Base-by-base conservation (phyloP, 2,888 invertebrate species). In the Nymphalis urticae region DNA sequence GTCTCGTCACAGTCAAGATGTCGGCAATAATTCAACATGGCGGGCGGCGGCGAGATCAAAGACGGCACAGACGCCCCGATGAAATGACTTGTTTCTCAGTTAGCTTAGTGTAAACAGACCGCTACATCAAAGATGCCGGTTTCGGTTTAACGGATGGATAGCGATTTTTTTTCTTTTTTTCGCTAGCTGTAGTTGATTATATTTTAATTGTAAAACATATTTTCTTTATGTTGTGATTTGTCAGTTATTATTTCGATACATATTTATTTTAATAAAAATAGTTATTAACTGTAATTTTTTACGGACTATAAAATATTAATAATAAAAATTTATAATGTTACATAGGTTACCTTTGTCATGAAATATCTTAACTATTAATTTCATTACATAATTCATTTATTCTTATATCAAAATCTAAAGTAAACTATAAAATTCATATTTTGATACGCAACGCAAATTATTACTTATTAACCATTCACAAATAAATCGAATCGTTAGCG, bases 41-140 rank as follows among this genome's bases (percentile, higher is more conserved):
- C 83, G 76, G 80, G 83, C 82, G 86, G 75, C 88, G 90, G 89
- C 80, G 74, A 87, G 86, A 89, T 92, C 89, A 92, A 92, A 92
- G 87, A 71, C 70, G 75, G 80, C 85, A 83, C 86, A 84, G 81
- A 85, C 84, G 83, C 80, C 81, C 77, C 82, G 77, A 75, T 82
- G 85, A 88, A 89, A 91, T 87, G 89, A 89, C 90, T 90, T 88
- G 91, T 90, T 89, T 88, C 89, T 82, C 89, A 85, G 90, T 90
- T 87, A 86, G 89, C 86, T 87, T 86, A 89, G 89, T 89, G 91
- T 89, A 92, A 91, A 92, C 92, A 92, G 78, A 80, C 82, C 86
- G 89, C 81, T 80, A 85, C 89, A 85, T 92, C 92, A 92, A 92
- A 92, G 84, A 80, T 70, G 81, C 89, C 92, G 89, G 48, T 58